These are phyloP conservation scores for Benitochromis conjunctus DNA, from an alignment of 2,113 vertebrate species.

Conservation along the genomic window DNA sequence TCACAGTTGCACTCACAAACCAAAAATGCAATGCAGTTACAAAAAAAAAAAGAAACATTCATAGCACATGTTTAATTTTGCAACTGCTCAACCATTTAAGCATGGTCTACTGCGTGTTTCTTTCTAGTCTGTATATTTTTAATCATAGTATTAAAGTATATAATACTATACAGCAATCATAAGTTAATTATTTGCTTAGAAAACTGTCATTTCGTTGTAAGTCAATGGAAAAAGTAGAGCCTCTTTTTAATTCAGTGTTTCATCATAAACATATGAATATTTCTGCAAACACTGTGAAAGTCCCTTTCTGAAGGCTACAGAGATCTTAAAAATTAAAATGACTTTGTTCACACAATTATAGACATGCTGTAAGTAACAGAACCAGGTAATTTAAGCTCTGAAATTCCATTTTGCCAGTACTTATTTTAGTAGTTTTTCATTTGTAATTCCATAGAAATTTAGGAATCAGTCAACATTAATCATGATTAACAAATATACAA, in stretches of 20 bases:
- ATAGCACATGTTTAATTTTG: background rate
- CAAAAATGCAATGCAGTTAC: constrained; percentile 17
- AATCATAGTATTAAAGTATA: background rate
- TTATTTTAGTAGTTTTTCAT: background rate
- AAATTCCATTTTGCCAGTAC: background rate
- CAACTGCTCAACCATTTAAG: background rate
- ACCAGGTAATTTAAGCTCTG: background rate
- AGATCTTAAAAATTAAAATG: background rate
- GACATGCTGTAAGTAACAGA: background rate
- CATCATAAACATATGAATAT: background rate
- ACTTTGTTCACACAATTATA: background rate
- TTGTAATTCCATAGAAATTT: background rate
- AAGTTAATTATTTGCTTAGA: background rate
- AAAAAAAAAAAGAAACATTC: background rate
- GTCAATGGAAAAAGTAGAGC: background rate
- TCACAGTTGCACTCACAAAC: constrained; percentile 20
- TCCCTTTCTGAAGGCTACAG: background rate
- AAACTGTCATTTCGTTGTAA: background rate
- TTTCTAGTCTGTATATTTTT: background rate
- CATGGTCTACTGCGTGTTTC: background rate
- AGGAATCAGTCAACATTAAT: background rate
- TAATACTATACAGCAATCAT: background rate
- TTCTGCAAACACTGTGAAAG: background rate
- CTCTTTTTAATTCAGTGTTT: background rate
- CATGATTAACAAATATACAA: background rate